Percentiles rank a stretch among this genome's conserved stretches.
Conservation (phyloP, 2,113 vertebrate genomes). For the Arenaria interpres region DNA sequence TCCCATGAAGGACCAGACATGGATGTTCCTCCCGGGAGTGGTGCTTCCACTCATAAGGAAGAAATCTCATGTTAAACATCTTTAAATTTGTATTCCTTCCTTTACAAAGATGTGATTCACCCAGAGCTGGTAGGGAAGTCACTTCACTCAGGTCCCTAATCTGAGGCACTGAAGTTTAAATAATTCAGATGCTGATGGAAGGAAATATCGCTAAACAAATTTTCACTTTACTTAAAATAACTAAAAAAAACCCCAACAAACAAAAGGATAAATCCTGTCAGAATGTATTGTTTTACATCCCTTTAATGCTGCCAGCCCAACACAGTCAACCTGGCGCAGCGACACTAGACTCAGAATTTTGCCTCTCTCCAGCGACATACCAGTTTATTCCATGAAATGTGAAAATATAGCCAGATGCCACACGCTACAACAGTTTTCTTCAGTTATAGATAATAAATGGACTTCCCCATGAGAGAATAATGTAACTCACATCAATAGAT, state of each 20-base stretch:
- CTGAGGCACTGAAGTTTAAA: neutral
- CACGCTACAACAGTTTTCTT: accelerated
- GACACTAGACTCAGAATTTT: neutral
- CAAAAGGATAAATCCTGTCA: too few species aligned
- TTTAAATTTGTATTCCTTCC: neutral
- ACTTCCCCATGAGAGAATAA: neutral
- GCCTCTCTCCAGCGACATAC: neutral
- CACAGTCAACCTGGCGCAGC: accelerated
- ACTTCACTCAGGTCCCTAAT: neutral
- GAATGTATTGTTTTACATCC: too few species aligned
- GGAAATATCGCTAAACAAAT: neutral
- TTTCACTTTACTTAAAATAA: neutral
- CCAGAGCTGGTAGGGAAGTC: neutral
- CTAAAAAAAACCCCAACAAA: neutral
- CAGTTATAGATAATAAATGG: neutral
- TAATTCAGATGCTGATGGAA: neutral
- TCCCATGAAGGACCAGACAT: neutral
- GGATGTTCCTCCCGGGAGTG: neutral
- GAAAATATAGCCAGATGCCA: neutral
- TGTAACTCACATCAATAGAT: neutral
- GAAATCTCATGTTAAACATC: neutral
- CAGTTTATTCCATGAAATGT: neutral
- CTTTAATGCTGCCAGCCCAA: neutral
- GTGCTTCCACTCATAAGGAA: neutral
- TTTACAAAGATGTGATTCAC: neutral